phyloP scores from a whole-genome alignment of 1,140 invertebrate genomes.

The Drosophila carrolli region DNA sequence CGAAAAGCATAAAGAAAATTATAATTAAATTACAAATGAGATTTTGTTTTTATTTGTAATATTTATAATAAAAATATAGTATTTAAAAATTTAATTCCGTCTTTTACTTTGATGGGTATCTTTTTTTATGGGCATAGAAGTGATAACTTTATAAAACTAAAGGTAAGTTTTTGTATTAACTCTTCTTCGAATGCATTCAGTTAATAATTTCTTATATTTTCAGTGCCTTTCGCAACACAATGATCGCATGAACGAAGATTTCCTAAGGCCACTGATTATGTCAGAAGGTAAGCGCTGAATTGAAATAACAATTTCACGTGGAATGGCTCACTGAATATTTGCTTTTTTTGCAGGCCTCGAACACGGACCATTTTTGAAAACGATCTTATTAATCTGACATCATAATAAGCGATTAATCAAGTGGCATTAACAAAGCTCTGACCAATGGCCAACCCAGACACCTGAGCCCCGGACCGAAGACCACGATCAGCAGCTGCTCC shows the following conservation, averaged over 20 bases:
- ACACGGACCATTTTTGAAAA: slow-evolving; percentile 67
- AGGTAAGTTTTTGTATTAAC: neutral
- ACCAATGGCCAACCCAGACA: slow-evolving; percentile 62
- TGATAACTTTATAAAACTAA: too few relatives aligned
- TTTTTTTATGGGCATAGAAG: neutral
- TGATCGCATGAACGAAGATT: neutral
- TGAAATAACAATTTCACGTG: slow-evolving; percentile 30
- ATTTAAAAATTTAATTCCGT: slow-evolving; percentile 75
- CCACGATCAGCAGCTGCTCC: slow-evolving; percentile 62
- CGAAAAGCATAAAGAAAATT: slow-evolving; percentile 68
- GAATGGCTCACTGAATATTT: slow-evolving; percentile 22
- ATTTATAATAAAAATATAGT: slow-evolving; percentile 84
- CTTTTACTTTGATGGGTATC: neutral
- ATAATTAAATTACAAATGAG: slow-evolving; percentile 83
- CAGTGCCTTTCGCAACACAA: neutral
- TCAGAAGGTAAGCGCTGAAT: slow-evolving; percentile 35
- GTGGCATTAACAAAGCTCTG: slow-evolving; percentile 73
- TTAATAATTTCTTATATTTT: slow-evolving; percentile 6
- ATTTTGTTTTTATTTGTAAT: slow-evolving; percentile 84
- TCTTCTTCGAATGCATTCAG: too few relatives aligned
- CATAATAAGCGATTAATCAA: slow-evolving; percentile 83
- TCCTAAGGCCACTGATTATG: slow-evolving; percentile 37
- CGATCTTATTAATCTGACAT: slow-evolving; percentile 84
- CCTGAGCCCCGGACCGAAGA: slow-evolving; percentile 56
- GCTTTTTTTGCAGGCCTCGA: slow-evolving; percentile 42